Base-by-base conservation (phyloP, 2,113 vertebrate species). In the Cephalopholis sonnerati region DNA sequence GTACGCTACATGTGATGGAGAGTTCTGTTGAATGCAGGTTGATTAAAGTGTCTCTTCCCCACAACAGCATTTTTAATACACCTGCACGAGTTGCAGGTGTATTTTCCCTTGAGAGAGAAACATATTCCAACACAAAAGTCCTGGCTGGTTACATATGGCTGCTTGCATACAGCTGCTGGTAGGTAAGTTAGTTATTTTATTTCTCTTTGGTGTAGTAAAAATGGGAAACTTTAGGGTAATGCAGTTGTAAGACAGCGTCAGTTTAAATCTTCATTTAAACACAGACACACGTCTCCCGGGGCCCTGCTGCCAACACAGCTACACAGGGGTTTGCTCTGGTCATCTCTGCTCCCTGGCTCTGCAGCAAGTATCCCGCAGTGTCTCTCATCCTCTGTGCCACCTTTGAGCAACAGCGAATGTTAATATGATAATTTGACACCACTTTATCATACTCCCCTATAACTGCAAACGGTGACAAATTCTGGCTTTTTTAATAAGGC, bases 251-350 rank as follows among this genome's bases (percentile, higher is more conserved):
- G n/a, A 32, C 22, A 39, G 55, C 1, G 7, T 16, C 44, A 54
- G 57, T 22, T 81, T 29, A 55, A 77, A 81, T 76, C 57, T 12
- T 16, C n/a, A 46, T 20, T 71, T 41, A 46, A 41, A 58, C 41
- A 65, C 64, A 75, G 71, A 78, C 7, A 11, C 5, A 51, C 2
- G 4, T 80, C 76, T 58, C 81, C 44, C 11, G 59, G 66, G 77
- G 29, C 24, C 7, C 46, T 3, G 57, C 4, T 73, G 44, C 61
- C 25, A 55, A n/a, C 27, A 29, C 61, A 20, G 69, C 57, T 44
- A 57, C 68, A 46, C 69, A 24, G 48, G 39, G 68, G 50, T 86
- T 64, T 58, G 57, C 84, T 82, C 78, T 82, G 69, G 63, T 82
- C 62, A 64, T 58, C 41, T 64, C 48, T 63, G 84, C 74, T 53